Percentiles rank a stretch among this genome's conserved stretches.
phyloP scores from a whole-genome alignment of 1,140 invertebrate genomes.

The Drosophila bifasciata region DNA sequence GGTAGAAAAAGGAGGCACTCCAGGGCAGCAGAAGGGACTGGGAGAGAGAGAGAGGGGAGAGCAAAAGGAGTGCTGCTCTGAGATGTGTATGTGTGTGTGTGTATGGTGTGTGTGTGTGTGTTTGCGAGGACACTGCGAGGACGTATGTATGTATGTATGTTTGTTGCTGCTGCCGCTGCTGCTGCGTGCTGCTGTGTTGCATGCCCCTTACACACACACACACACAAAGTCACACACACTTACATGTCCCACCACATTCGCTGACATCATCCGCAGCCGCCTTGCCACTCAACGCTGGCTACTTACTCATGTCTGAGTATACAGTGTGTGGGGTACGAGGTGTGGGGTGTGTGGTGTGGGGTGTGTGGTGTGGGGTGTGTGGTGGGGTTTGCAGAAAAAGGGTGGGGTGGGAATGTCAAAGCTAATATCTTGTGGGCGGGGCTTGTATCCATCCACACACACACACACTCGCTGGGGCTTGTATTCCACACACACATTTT shows the following conservation, averaged over 20 bases:
- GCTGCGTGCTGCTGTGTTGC: conserved; percentile 56
- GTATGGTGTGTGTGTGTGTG: conserved; percentile 20
- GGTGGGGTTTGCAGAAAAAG: no score
- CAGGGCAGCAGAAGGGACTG: conserved; percentile 14
- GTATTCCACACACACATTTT: conserved; percentile 4
- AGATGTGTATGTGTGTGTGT: conserved; percentile 14
- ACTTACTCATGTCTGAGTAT: conserved; percentile 8
- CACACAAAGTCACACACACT: conserved; percentile 17
- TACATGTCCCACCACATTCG: conserved; percentile 29
- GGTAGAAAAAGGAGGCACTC: conserved; percentile 38
- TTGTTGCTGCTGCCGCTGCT: conserved; percentile 17
- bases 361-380: no score
- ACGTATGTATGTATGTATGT: conserved; percentile 62
- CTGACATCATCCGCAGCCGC: conserved; percentile 72
- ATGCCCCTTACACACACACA: conserved; percentile 33
- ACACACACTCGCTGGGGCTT: conserved; percentile 2
- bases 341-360: no score
- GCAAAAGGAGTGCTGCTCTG: conserved; percentile 49
- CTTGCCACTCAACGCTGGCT: conserved; percentile 29
- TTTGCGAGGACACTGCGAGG: conserved; percentile 67
- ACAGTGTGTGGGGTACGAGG: conserved; percentile 2
- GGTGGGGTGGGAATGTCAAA: neutral
- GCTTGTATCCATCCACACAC: no score
- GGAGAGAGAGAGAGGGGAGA: neutral
- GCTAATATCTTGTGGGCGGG: conserved; percentile 34